These are phyloP conservation scores for Urocitellus parryii DNA, from an alignment of 2,113 vertebrate genomes.

Conservation along the genomic window DNA sequence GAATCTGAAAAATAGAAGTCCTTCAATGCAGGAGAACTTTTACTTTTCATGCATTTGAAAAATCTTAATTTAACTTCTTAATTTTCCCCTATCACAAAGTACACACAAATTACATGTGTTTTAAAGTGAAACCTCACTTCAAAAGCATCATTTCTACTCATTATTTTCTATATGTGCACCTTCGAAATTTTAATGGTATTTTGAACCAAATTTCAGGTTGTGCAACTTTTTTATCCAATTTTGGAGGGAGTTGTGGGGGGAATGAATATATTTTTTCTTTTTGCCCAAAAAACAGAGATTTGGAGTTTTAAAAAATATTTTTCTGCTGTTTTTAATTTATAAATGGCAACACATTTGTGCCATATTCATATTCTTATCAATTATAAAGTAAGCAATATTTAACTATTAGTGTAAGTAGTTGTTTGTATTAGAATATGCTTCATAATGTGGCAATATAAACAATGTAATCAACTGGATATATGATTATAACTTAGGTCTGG, in stretches of 20 bases:
- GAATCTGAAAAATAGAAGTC: slow-evolving; percentile 1
- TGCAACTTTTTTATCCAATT: slow-evolving; percentile 25
- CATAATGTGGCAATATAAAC: not conserved
- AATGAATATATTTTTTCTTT: slow-evolving; percentile 32
- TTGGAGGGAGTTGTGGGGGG: not conserved
- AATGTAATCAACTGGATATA: not conserved
- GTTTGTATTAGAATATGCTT: not conserved
- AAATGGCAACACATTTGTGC: not conserved
- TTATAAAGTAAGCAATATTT: not conserved
- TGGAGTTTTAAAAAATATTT: not conserved
- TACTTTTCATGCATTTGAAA: not conserved
- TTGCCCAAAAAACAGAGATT: not conserved
- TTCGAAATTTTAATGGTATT: slow-evolving; percentile 35
- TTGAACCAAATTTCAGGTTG: slow-evolving; percentile 15
- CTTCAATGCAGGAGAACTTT: not conserved
- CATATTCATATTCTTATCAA: not conserved
- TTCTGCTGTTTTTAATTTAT: slow-evolving; percentile 18
- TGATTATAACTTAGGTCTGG: not conserved
- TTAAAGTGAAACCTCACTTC: slow-evolving; percentile 12
- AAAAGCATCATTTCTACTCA: not conserved
- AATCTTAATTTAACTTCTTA: not conserved
- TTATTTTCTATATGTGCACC: not conserved
- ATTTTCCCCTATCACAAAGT: not conserved
- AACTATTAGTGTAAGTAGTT: not conserved
- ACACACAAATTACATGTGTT: not conserved